Base-by-base conservation (phyloP, 2,113 vertebrate species). In the Dipodomys spectabilis region DNA sequence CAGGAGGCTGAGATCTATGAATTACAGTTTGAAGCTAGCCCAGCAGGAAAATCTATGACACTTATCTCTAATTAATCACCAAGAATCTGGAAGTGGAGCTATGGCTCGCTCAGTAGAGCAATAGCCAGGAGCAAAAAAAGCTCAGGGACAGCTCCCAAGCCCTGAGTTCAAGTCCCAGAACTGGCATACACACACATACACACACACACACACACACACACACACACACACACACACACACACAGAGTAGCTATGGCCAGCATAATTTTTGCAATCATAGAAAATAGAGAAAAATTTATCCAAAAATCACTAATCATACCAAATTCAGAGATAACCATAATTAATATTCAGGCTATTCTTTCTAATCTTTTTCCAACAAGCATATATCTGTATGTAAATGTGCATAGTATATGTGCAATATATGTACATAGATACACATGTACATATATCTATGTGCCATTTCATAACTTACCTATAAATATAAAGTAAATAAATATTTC, bases 251-350 rank as follows among this genome's bases (percentile, higher is more conserved):
- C 22, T 19, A 71, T n/a, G 53, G 53, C 4, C 15, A 16, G 45
- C 25, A 39, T 71, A 28, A 39, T 64, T 74, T 57, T 82, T 90
- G 65, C 7, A 64, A 81, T 65, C 6, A 49, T 30, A 81, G 57
- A 91, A 95, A 82, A 73, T 44, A 60, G 19, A 82, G 44, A 75
- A 79, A 81, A 74, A 90, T 57, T 68, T 22, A 32, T 3, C 69
- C 3, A 69, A 86, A 91, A 27, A 53, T 82, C 11, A 88, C 78
- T 12, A 44, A n/a, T 10, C 65, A 19, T 62, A 72, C 27, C 68
- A 84, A 86, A 87, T 53, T 35, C n/a, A 45, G 60, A 96, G 45
- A 60, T 72, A 53, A 45, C 1, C 15, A 44, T 81, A 68, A 23
- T 79, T 82, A 87, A 53, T 35, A 80, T 68, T 68, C 53, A 80